A percentile compares a stretch with the other conserved stretches of the same genome.
phyloP scores from a whole-genome alignment of 2,888 invertebrate genomes.

The Endomychus coccineus region DNA sequence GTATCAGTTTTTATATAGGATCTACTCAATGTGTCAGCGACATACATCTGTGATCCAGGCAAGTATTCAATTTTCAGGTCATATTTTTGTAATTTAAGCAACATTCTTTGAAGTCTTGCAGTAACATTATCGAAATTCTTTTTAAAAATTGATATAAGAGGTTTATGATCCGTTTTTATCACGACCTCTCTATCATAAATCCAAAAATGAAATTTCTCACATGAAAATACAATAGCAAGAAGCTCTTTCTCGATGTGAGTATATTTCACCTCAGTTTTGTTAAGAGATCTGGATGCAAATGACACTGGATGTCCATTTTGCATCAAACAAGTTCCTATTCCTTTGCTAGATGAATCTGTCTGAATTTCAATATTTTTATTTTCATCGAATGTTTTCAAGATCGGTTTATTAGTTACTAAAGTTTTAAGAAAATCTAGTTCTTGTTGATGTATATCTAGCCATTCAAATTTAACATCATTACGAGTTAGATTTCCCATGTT shows the following conservation, averaged over 20 bases:
- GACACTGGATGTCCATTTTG: conserved; percentile 20
- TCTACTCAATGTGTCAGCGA: conserved; percentile 18
- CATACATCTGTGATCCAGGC: conserved; percentile 23
- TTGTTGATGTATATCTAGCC: conserved; percentile 6
- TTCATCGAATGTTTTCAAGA: conserved; percentile 18
- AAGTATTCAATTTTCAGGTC: conserved; percentile 19
- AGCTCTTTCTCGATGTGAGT: conserved; percentile 35
- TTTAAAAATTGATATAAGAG: conserved; percentile 23
- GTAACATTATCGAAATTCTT: conserved; percentile 19
- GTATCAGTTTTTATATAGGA: conserved; percentile 12
- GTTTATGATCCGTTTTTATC: conserved; percentile 31
- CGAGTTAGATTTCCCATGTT: conserved; percentile 17
- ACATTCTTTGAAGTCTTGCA: conserved; percentile 21
- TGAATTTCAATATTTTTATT: conserved; percentile 14
- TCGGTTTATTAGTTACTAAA: conserved; percentile 7
- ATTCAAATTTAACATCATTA: conserved; percentile 15
- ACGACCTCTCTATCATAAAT: conserved; percentile 27
- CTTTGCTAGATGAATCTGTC: conserved; percentile 18
- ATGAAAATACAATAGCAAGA: conserved; percentile 29
- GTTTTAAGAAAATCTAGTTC: conserved; percentile 3
- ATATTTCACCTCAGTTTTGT: conserved; percentile 21
- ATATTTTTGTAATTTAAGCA: conserved; percentile 20
- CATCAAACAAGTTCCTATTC: conserved; percentile 16
- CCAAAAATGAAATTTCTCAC: conserved; percentile 31
- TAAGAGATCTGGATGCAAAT: conserved; percentile 19